A percentile compares a stretch with the other conserved stretches of the same genome.
phyloP scores from a whole-genome alignment of 2,113 vertebrate genomes.

The Phylloscopus trochilus region DNA sequence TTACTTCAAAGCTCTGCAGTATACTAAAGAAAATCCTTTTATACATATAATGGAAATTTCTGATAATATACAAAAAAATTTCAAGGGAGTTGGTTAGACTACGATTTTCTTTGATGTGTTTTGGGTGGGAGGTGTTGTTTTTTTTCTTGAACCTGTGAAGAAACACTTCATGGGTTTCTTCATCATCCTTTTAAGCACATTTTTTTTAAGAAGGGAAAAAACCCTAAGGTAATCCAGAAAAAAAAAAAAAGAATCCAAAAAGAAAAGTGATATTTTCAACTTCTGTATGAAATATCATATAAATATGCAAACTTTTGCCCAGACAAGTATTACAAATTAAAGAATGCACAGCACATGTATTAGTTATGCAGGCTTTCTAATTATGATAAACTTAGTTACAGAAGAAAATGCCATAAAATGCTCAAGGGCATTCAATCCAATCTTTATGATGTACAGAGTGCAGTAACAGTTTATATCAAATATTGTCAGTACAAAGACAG shows the following conservation, averaged over 20 bases:
- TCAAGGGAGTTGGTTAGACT: background rate
- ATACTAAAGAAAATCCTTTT: background rate
- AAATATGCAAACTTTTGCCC: background rate
- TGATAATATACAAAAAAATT: background rate
- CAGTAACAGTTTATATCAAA: background rate
- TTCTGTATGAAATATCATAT: background rate
- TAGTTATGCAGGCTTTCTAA: background rate
- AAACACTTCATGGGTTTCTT: background rate
- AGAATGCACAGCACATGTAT: background rate
- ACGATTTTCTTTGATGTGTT: background rate
- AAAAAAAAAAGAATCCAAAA: background rate
- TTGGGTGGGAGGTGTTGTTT: background rate
- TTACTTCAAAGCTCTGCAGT: background rate
- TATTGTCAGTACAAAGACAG: background rate
- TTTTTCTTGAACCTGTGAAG: background rate
- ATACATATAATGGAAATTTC: background rate
- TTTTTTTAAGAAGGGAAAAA: background rate
- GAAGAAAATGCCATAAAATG: background rate
- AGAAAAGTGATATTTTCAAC: background rate
- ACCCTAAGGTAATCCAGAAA: background rate
- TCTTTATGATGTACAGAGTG: background rate
- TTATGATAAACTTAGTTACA: background rate
- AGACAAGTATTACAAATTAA: background rate
- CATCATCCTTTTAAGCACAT: background rate
- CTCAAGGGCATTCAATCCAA: background rate